Evolutionary conservation across 2,113 vertebrate genomes (phyloP).

Genomic region (Corydoras maculifer): DNA sequence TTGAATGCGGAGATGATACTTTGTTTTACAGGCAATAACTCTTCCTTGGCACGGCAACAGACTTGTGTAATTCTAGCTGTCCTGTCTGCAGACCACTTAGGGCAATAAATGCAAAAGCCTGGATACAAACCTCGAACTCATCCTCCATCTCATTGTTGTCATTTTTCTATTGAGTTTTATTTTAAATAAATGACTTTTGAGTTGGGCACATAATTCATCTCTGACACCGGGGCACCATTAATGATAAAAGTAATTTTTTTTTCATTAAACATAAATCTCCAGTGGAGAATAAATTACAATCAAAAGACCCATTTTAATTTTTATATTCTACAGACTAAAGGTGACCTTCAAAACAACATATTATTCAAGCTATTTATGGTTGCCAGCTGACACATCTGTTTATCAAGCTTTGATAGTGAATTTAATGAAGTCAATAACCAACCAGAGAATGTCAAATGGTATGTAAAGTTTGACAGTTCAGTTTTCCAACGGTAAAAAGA

Average conservation of each 20-base stretch:
- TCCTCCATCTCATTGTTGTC: slow-evolving; percentile 55
- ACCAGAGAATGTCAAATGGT: too few species aligned
- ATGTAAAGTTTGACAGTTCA: too few species aligned
- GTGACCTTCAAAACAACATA: not conserved
- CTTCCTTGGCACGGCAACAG: slow-evolving; percentile 57
- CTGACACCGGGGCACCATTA: slow-evolving; percentile 6
- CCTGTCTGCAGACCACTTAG: slow-evolving; percentile 62
- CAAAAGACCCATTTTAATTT: slow-evolving; percentile 2
- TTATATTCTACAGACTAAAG: not conserved
- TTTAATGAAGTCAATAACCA: too few species aligned
- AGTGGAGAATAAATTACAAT: slow-evolving; percentile 11
- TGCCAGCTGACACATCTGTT: too few species aligned
- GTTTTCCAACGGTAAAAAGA: too few species aligned
- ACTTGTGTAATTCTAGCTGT: slow-evolving; percentile 67
- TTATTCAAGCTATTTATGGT: not conserved
- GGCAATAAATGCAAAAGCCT: slow-evolving; percentile 65
- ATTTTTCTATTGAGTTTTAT: slow-evolving; percentile 26
- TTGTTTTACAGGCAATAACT: slow-evolving; percentile 68
- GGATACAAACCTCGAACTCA: slow-evolving; percentile 50
- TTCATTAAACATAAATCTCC: slow-evolving; percentile 19
- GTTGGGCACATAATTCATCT: slow-evolving; percentile 13
- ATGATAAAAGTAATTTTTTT: slow-evolving; percentile 14
- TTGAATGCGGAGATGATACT: slow-evolving; percentile 55
- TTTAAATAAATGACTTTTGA: slow-evolving; percentile 21
- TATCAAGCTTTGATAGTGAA: too few species aligned